Evolutionary conservation across 2,113 vertebrate genomes (phyloP), one percentile per base, ranked within the genome.

Genomic region (Podarcis muralis): DNA sequence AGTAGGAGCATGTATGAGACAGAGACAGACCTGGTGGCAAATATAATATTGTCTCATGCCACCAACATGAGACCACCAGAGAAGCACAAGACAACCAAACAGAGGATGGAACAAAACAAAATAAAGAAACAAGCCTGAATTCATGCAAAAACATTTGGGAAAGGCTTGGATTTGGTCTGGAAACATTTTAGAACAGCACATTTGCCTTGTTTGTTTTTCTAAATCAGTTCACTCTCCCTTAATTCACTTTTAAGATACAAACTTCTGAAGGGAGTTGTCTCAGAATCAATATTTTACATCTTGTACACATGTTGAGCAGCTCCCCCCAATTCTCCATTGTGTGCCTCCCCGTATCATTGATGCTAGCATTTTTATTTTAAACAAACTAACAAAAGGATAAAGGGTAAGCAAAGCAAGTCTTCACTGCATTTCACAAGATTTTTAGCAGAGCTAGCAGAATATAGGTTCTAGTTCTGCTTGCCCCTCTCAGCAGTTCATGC

Each of bases 191-290:
- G 87, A 81, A 91, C 88, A 94, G 91, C 88, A 89, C 89, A 84
- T 90, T 81, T 81, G 79, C 37, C 88, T 92, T 89, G 94, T 93
- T 94, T 94, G 91, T 94, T 95, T 94, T 95, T 94, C 87, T 90
- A 93, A 93, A 94, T 87, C 75, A 74, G 92, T 90, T 91, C 91
- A 80, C 85, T 83, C 93, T 93, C 91, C 91, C 87, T 89, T 93
- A 92, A 91, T 91, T 93, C 89, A 87, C 81, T 92, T 53, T 91
- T 92, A 76, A 92, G 85, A 89, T 85, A 88, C 91, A 89, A 93
- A 93, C 75, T 65, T 88, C 84, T 94, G 90, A 82, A 85, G 81
- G 92, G 40, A 62, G 79, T 57, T 93, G 92, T 83, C 88, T 89
- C 84, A 84, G 90, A 53, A 82, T 37, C 83, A 93, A 91, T 65